Percentiles rank a stretch among this genome's conserved stretches.
These are phyloP conservation scores for Triplophysa dalaica DNA, from an alignment of 2,113 vertebrate genomes.

Conservation along the genomic window DNA sequence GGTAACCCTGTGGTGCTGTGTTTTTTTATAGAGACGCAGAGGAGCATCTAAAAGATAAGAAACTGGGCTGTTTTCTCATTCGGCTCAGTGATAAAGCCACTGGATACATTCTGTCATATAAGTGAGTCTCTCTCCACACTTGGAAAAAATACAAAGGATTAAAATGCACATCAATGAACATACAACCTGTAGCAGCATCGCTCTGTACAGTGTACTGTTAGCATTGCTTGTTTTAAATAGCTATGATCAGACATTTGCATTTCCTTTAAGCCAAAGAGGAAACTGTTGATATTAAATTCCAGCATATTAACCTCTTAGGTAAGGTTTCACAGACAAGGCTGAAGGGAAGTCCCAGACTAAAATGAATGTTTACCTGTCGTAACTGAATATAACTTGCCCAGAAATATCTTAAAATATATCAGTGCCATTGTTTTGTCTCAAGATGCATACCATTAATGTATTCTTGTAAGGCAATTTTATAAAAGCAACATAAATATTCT, in stretches of 20 bases:
- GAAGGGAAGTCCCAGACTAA: too few relatives aligned
- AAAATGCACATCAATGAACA: too few relatives aligned
- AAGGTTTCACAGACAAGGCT: too few relatives aligned
- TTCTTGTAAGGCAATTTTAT: too few relatives aligned
- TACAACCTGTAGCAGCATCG: too few relatives aligned
- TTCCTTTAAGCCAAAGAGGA: constrained; percentile 7
- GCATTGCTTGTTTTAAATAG: background rate
- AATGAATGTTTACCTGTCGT: too few relatives aligned
- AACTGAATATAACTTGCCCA: too few relatives aligned
- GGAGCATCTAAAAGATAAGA: constrained; percentile 74
- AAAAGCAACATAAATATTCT: too few relatives aligned
- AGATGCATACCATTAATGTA: too few relatives aligned
- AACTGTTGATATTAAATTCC: background rate
- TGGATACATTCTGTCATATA: constrained; percentile 85
- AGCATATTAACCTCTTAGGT: background rate
- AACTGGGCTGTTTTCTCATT: constrained; percentile 81
- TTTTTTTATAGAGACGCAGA: constrained; percentile 77
- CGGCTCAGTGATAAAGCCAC: constrained; percentile 81
- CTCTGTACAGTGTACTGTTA: too few relatives aligned
- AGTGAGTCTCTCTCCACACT: constrained; percentile 66
- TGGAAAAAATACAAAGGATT: background rate
- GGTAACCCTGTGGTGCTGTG: constrained; percentile 13
- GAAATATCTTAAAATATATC: too few relatives aligned
- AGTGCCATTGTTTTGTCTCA: too few relatives aligned
- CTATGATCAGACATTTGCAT: constrained; percentile 34